Evolutionary conservation across 2,888 invertebrate genomes (phyloP).

Genomic region (Eristalis intricaria): DNA sequence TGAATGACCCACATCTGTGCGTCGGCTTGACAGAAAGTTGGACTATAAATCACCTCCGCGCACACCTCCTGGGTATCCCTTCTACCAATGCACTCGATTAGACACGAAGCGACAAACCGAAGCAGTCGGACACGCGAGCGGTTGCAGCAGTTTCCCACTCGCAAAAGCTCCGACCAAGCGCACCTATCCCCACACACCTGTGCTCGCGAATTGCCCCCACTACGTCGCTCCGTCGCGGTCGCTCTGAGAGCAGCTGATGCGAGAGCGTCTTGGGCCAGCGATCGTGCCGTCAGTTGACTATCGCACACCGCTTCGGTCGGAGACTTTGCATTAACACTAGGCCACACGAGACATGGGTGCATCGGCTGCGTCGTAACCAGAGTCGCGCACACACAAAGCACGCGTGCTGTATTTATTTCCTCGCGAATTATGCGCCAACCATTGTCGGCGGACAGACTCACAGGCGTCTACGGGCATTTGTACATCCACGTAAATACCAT

Average conservation of each 20-base stretch:
- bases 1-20: background rate
- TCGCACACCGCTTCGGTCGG: background rate
- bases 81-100: background rate
- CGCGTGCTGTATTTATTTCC: background rate
- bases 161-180: background rate
- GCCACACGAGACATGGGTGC: constrained; percentile 24
- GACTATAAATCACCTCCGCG: background rate
- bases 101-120: background rate
- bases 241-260: background rate
- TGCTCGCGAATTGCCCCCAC: background rate
- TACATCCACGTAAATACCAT: constrained; percentile 36
- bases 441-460: constrained; percentile 25
- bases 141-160: background rate
- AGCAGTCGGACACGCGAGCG: background rate
- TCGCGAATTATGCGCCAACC: constrained; percentile 32
- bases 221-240: too few species aligned
- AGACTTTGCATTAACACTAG: background rate
- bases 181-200: background rate
- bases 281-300: background rate
- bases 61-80: background rate
- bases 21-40: background rate
- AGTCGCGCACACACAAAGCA: constrained; percentile 10
- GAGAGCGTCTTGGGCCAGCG: background rate
- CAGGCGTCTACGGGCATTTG: constrained; percentile 31
- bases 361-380: constrained; percentile 6